phyloP scores from a whole-genome alignment of 1,140 invertebrate genomes.

The Parasteatoda tepidariorum region DNA sequence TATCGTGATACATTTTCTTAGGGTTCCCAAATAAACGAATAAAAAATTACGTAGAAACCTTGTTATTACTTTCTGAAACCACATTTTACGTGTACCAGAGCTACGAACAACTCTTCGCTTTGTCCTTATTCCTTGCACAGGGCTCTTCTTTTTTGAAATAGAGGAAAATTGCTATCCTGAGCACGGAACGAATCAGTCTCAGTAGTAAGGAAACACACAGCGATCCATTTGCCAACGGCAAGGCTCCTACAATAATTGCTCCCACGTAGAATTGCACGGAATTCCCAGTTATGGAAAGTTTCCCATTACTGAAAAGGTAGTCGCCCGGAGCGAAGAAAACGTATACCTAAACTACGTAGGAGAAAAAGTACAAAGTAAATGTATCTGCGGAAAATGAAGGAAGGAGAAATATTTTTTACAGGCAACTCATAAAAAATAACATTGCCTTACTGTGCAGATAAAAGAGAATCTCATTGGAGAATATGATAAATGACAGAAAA shows the following conservation, averaged over 20 bases:
- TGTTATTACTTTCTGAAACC: slow-evolving; percentile 22
- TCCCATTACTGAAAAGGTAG: slow-evolving; percentile 51
- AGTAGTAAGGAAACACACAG: slow-evolving; percentile 45
- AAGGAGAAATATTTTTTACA: slow-evolving; percentile 26
- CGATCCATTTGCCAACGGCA: slow-evolving; percentile 48
- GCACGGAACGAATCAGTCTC: slow-evolving; percentile 35
- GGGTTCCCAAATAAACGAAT: too few relatives aligned
- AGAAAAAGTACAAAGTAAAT: slow-evolving; percentile 17
- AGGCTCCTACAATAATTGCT: slow-evolving; percentile 51
- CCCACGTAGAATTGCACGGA: slow-evolving; percentile 33
- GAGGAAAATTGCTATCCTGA: slow-evolving; percentile 52
- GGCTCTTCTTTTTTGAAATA: slow-evolving; percentile 8
- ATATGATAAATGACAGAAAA: too few relatives aligned
- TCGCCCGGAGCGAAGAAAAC: slow-evolving; percentile 1
- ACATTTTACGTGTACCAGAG: slow-evolving; percentile 36
- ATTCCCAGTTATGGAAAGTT: slow-evolving; percentile 57
- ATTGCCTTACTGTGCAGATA: too few relatives aligned
- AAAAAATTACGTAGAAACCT: background rate
- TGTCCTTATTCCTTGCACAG: too few relatives aligned
- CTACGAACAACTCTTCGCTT: too few relatives aligned
- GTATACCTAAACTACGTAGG: background rate
- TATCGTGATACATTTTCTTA: too few relatives aligned
- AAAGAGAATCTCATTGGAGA: too few relatives aligned
- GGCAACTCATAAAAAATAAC: too few relatives aligned
- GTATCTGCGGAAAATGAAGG: background rate